A percentile compares a stretch with the other conserved stretches of the same genome.
Conservation (phyloP, 2,797 vertebrate genomes). For the Limnodromus scolopaceus region DNA sequence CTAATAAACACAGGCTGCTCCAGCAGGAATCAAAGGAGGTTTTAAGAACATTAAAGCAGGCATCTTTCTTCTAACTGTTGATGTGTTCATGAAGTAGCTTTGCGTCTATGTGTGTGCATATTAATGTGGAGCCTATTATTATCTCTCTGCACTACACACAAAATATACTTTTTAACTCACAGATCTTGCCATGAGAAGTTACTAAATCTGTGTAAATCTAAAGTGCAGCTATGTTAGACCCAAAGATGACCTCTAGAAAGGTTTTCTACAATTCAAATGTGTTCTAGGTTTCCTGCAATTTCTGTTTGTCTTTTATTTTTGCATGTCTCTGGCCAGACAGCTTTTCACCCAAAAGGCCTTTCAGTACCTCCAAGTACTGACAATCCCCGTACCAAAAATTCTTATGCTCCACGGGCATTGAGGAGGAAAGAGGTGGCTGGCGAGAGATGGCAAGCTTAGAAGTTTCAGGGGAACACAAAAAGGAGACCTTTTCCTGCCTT, state of each 20-base stretch:
- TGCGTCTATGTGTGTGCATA: background rate
- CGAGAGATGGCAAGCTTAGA: background rate
- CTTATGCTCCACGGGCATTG: rapidly evolving
- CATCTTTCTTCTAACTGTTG: background rate
- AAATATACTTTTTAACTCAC: background rate
- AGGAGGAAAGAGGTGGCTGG: background rate
- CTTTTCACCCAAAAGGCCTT: background rate
- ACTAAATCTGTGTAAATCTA: background rate
- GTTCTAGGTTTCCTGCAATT: background rate
- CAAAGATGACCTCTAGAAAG: background rate
- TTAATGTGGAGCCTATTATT: background rate
- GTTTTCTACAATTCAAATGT: background rate
- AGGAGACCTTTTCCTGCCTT: background rate
- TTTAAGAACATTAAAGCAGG: background rate
- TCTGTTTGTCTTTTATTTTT: background rate
- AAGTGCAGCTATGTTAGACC: background rate
- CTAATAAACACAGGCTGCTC: background rate
- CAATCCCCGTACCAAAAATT: background rate
- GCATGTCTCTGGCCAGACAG: background rate
- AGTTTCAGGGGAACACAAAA: background rate
- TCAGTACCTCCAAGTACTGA: background rate
- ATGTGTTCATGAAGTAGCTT: background rate
- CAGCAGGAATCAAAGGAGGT: background rate
- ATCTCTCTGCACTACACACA: background rate
- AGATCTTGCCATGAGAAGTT: background rate